Evolutionary conservation across 2,113 vertebrate species (phyloP).

Genomic region (Peucedramus taeniatus): DNA sequence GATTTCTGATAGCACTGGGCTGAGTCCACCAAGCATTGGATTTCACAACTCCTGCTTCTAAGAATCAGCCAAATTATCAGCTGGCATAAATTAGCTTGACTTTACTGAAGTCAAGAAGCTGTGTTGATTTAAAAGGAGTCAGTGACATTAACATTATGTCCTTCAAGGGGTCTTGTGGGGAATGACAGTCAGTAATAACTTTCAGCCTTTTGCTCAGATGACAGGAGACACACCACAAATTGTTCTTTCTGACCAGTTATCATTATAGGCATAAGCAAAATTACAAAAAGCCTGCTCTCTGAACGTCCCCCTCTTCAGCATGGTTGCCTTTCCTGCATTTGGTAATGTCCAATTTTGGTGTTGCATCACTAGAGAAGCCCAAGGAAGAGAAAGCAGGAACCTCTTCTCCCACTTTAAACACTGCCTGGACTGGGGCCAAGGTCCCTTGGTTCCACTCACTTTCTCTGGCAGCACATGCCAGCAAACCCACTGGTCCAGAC

Average conservation of each 20-base stretch:
- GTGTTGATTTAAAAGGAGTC: conserved; percentile 13
- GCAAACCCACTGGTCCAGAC: background rate
- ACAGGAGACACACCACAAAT: background rate
- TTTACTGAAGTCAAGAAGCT: background rate
- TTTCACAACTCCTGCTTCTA: background rate
- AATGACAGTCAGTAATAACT: background rate
- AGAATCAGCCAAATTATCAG: background rate
- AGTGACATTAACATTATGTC: conserved; percentile 5
- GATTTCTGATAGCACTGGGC: background rate
- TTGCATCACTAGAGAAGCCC: accelerated
- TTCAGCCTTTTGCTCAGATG: background rate
- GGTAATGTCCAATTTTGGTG: background rate
- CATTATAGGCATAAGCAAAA: background rate
- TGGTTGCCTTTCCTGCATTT: background rate
- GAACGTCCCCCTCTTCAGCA: background rate
- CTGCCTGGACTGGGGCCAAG: background rate
- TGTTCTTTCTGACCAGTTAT: background rate
- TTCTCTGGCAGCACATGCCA: background rate
- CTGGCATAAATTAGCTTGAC: background rate
- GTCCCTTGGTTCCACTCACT: background rate
- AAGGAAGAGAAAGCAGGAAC: background rate
- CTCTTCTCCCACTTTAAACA: background rate
- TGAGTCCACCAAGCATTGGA: background rate
- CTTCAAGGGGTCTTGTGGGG: background rate
- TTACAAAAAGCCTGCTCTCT: background rate